phyloP scores from a whole-genome alignment of 2,888 invertebrate species.

The Tenthredo distinguenda region DNA sequence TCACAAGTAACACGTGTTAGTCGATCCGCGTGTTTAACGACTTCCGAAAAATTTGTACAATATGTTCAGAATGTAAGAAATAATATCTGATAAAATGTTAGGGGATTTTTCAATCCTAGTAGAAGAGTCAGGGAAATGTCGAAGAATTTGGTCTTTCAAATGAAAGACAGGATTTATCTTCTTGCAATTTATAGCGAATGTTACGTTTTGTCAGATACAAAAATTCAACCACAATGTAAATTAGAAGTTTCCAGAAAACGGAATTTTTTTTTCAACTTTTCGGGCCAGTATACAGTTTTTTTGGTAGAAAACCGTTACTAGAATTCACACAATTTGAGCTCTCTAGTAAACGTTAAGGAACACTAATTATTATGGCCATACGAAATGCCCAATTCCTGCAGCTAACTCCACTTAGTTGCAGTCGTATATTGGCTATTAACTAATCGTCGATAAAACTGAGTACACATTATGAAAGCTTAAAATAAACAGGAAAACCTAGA shows the following conservation, averaged over 20 bases:
- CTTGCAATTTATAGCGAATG: not conserved
- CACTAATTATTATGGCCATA: not conserved
- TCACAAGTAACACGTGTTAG: not conserved
- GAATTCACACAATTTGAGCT: too few species aligned
- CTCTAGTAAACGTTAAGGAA: too few species aligned
- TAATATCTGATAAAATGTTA: not conserved
- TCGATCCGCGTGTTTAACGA: not conserved
- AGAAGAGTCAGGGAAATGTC: not conserved
- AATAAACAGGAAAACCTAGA: not conserved
- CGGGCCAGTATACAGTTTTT: too few species aligned
- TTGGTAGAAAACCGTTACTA: too few species aligned
- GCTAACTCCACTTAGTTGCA: not conserved
- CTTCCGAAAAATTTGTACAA: not conserved
- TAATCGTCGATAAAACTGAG: not conserved
- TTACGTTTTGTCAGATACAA: not conserved
- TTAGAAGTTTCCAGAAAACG: too few species aligned
- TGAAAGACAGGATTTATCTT: not conserved
- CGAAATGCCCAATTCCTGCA: not conserved
- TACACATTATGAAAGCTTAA: slow-evolving; percentile 23
- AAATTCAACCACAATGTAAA: not conserved
- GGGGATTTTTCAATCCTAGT: not conserved
- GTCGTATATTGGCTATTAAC: not conserved
- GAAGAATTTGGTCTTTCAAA: not conserved
- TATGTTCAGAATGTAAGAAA: not conserved
- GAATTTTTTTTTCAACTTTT: too few species aligned